Conservation (phyloP, 2,113 vertebrate genomes). For the Sebastes schlegelii region DNA sequence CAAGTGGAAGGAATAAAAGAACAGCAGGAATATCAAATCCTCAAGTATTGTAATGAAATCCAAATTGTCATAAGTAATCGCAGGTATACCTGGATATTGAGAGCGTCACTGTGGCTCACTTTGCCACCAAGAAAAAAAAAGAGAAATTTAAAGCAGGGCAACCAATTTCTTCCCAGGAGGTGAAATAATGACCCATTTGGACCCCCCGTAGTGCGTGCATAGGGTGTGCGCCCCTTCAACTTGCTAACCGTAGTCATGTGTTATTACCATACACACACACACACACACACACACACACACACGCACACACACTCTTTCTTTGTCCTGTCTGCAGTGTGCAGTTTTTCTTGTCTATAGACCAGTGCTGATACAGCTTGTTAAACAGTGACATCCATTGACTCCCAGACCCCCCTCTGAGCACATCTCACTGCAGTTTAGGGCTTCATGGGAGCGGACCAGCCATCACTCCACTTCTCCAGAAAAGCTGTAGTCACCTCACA, state of each 20-base stretch:
- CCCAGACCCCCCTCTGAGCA: conserved; percentile 54
- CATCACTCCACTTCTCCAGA: conserved; percentile 48
- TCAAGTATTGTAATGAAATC: conserved; percentile 34
- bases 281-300: conserved; percentile 41
- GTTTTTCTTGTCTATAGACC: conserved; percentile 56
- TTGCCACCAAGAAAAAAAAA: conserved; percentile 24
- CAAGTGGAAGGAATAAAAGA: conserved; percentile 29
- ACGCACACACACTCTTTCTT: conserved; percentile 55
- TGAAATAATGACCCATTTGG: conserved; percentile 67
- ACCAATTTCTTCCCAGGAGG: conserved; percentile 54
- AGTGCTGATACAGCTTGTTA: conserved; percentile 68
- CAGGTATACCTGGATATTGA: conserved; percentile 23
- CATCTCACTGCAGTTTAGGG: conserved; percentile 55
- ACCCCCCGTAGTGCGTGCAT: conserved; percentile 39
- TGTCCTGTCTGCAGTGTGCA: conserved; percentile 60
- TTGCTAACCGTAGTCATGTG: conserved; percentile 55
- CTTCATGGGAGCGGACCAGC: conserved; percentile 44
- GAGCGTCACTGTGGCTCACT: conserved; percentile 24
- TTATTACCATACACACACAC: conserved; percentile 62
- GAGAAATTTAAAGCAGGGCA: conserved; percentile 48
- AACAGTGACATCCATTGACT: conserved; percentile 73
- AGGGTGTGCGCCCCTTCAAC: conserved; percentile 53
- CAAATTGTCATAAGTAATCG: conserved; percentile 40
- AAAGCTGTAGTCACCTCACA: conserved; percentile 29
- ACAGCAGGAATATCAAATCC: conserved; percentile 13